These are phyloP conservation scores for Bellardia pandia DNA, from an alignment of 2,888 invertebrate species.

Conservation along the genomic window DNA sequence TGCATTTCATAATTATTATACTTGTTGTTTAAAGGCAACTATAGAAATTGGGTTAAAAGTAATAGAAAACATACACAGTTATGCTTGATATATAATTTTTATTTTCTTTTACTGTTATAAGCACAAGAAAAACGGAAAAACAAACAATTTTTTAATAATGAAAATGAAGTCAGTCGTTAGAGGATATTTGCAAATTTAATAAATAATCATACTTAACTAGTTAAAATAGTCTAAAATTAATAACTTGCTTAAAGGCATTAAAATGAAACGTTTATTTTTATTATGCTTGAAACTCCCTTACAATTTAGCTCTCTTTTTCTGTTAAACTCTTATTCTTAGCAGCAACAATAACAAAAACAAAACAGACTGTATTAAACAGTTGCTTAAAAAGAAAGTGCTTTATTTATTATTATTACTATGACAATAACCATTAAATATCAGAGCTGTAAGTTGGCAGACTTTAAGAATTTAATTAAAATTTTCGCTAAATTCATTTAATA, in stretches of 20 bases:
- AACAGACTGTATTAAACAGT: too few species aligned
- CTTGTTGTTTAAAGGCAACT: constrained; percentile 29
- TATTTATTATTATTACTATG: too few species aligned
- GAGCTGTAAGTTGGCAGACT: too few species aligned
- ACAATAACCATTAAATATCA: too few species aligned
- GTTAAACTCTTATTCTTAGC: background rate
- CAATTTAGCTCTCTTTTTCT: background rate
- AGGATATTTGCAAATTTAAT: constrained; percentile 31
- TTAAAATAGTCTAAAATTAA: background rate
- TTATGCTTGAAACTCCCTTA: too few species aligned
- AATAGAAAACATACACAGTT: constrained; percentile 24
- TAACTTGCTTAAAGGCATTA: background rate
- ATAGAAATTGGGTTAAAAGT: constrained; percentile 56
- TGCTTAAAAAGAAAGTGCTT: too few species aligned
- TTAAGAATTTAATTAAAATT: too few species aligned
- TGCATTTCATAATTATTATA: constrained; percentile 12
- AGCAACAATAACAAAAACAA: background rate
- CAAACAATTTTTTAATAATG: background rate
- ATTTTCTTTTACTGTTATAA: background rate
- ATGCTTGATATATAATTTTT: background rate
- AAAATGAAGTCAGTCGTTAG: constrained; percentile 35
- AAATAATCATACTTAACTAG: too few species aligned
- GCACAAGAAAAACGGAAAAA: background rate
- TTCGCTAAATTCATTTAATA: too few species aligned
- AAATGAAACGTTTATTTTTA: background rate